A percentile compares a stretch with the other conserved stretches of the same genome.
phyloP scores from a whole-genome alignment of 2,113 vertebrate species.

The Rhinogobius similis region DNA sequence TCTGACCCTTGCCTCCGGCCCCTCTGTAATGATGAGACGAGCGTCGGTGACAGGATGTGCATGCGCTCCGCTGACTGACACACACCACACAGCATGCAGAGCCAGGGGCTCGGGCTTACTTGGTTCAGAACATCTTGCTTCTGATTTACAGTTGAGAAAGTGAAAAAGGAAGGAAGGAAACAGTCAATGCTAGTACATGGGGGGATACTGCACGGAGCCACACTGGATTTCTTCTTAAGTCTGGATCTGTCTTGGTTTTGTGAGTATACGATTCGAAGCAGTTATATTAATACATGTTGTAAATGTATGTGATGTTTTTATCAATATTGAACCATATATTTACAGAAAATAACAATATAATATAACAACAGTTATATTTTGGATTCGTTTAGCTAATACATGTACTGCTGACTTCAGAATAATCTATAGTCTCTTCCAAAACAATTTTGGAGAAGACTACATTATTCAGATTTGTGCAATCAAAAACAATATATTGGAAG shows the following conservation, averaged over 20 bases:
- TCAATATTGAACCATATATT: too few species aligned
- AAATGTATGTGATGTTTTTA: too few species aligned
- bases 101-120: conserved; percentile 75
- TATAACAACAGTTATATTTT: too few species aligned
- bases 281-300: not conserved
- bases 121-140: conserved; percentile 85
- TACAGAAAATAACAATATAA: too few species aligned
- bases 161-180: conserved; percentile 12
- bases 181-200: not conserved
- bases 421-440: not conserved
- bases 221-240: not conserved
- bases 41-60: conserved; percentile 52
- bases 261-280: not conserved
- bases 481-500: not conserved
- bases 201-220: not conserved
- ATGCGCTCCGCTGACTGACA: conserved; percentile 72
- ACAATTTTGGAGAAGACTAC: too few species aligned
- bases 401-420: not conserved
- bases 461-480: too few species aligned
- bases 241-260: not conserved
- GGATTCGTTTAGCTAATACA: not conserved
- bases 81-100: conserved; percentile 77
- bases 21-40: conserved; percentile 38
- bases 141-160: conserved; percentile 70
- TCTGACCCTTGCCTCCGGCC: conserved; percentile 34